Base-by-base conservation (phyloP, 2,888 invertebrate species). In the Cactoblastis cactorum region DNA sequence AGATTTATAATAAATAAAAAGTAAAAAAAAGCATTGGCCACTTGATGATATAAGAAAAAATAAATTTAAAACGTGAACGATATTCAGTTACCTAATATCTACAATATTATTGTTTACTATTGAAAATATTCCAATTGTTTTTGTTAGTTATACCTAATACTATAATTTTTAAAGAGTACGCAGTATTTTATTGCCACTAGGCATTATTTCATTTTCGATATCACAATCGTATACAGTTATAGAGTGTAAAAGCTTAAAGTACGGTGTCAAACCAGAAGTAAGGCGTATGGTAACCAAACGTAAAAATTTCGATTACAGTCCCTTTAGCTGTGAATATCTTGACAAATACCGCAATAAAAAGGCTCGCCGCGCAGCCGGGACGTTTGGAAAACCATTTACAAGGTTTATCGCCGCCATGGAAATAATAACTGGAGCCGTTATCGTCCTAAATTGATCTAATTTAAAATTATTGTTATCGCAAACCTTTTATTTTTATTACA, bases 301-400 rank as follows among this genome's bases (percentile, higher is more conserved):
- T 83, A 82, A 84, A 83, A 84, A 78, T 77, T 78, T 77, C 83
- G 80, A 81, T 83, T 80, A 83, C 74, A 72, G 77, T 79, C 83
- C 82, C 77, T 80, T 78, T 77, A 77, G 73, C 74, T 71, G 69
- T 65, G 77, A 77, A 83, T 84, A 83, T 87, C 87, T 83, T 86
- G 87, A 88, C 86, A 88, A 87, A 87, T 84, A 82, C 77, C 85
- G 76, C 77, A 84, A 86, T 88, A 88, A 87, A 87, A 86, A 80
- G 80, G 77, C 83, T 79, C 79, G 74, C 74, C 76, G 80, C 77
- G 75, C 82, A 65, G 74, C 78, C 77, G 76, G 81, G 79, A 77
- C 84, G 83, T 86, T 87, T 82, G 87, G 83, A 86, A 87, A 87
- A 83, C 87, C 84, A 86, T 88, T 87, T 82, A 83, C 84, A 84